Evolutionary conservation across 2,113 vertebrate genomes (phyloP).

Genomic region (Echinops telfairi): DNA sequence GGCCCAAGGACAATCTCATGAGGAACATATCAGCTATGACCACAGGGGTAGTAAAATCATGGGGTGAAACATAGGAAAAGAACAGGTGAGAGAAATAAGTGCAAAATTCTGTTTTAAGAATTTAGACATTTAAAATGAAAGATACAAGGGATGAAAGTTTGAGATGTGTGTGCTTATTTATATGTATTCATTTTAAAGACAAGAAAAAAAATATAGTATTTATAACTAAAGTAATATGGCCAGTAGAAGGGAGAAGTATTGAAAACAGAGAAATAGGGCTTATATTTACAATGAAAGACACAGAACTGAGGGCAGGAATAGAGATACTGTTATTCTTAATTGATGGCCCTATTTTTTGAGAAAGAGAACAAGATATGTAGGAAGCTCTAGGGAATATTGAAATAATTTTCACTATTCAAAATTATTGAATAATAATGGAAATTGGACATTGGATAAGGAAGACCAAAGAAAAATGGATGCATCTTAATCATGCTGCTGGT

Average conservation of each 20-base stretch:
- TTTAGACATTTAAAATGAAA: constrained; percentile 6
- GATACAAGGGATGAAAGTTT: background rate
- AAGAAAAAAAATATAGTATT: background rate
- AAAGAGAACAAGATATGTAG: background rate
- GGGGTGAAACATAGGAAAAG: background rate
- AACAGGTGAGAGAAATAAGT: background rate
- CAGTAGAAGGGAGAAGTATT: background rate
- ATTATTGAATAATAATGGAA: background rate
- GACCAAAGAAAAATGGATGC: too few relatives aligned
- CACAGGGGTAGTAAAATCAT: background rate
- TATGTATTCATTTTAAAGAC: background rate
- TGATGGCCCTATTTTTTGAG: background rate
- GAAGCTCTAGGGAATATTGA: background rate
- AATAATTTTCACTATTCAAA: background rate
- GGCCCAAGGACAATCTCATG: background rate
- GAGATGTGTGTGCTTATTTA: background rate
- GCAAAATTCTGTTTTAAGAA: background rate
- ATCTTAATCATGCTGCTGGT: too few relatives aligned
- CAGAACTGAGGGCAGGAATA: background rate
- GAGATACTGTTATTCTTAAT: background rate
- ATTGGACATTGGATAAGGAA: background rate
- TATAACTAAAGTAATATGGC: background rate
- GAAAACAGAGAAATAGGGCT: background rate
- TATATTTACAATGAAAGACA: background rate
- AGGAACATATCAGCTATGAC: background rate